Percentiles rank a stretch among this genome's conserved stretches.
These are phyloP conservation scores for Hyperoodon ampullatus DNA, from an alignment of 2,113 vertebrate species.

Conservation along the genomic window DNA sequence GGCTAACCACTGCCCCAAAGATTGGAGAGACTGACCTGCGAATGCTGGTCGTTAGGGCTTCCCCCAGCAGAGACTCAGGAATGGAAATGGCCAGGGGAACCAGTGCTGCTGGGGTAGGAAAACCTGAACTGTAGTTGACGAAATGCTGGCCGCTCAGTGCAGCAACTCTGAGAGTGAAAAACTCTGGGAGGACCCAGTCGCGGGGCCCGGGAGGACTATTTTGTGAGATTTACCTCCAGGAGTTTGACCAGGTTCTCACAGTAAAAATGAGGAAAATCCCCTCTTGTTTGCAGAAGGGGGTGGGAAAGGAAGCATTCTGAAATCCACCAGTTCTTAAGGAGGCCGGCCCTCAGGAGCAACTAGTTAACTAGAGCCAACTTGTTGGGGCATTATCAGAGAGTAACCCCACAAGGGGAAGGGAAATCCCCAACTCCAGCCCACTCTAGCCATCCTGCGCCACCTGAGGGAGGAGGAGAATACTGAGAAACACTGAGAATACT, in stretches of 20 bases:
- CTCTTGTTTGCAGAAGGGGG: not conserved
- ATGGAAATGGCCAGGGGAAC: not conserved
- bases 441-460: not conserved
- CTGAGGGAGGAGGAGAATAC: not conserved
- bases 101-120: not conserved
- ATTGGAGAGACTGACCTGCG: not conserved
- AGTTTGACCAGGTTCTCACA: not conserved
- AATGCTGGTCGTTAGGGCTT: not conserved
- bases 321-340: not conserved
- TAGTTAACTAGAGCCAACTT: not conserved
- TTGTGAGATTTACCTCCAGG: not conserved
- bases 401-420: not conserved
- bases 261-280: not conserved
- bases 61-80: not conserved
- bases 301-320: not conserved
- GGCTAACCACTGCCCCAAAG: not conserved
- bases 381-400: not conserved
- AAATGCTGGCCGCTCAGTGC: not conserved
- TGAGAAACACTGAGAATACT: not conserved
- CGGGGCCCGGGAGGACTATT: not conserved
- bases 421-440: not conserved
- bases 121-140: not conserved
- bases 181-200: not conserved
- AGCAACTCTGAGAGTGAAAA: not conserved
- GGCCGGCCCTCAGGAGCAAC: not conserved